Evolutionary conservation across 2,113 vertebrate genomes (phyloP).

Genomic region (Aviceda subcristata): DNA sequence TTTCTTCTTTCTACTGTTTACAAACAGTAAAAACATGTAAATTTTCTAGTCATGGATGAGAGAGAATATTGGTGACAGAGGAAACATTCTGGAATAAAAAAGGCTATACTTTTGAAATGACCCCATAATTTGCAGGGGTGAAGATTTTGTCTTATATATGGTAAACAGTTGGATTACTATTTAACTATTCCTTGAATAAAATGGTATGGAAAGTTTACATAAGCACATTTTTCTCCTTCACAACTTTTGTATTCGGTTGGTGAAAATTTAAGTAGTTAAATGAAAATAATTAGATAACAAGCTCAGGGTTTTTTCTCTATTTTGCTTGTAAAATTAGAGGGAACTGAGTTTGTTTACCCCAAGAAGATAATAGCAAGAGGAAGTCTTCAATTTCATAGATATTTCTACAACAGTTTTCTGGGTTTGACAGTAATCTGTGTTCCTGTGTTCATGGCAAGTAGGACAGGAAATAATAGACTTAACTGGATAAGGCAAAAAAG

Average conservation of each 20-base stretch:
- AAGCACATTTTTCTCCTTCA: background rate
- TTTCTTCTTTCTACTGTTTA: background rate
- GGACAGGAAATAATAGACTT: background rate
- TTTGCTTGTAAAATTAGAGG: background rate
- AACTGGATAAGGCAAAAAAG: background rate
- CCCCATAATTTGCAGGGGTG: background rate
- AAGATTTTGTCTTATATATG: background rate
- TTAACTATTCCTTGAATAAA: background rate
- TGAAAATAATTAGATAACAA: background rate
- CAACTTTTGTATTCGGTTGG: background rate
- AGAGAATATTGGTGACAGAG: background rate
- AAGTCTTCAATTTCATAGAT: background rate
- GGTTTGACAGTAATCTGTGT: background rate
- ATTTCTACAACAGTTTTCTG: background rate
- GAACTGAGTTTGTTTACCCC: background rate
- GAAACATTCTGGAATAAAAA: background rate
- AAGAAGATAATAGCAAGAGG: background rate
- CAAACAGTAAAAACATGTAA: background rate
- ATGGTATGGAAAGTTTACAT: background rate
- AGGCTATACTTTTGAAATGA: background rate
- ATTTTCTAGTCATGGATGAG: background rate
- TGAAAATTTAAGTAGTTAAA: background rate
- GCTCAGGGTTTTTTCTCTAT: fast-evolving
- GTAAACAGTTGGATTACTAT: background rate
- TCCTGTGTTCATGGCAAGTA: background rate